Percentiles rank a stretch among this genome's conserved stretches.
Conservation (phyloP, 2,888 invertebrate genomes). For the Autographa gamma region DNA sequence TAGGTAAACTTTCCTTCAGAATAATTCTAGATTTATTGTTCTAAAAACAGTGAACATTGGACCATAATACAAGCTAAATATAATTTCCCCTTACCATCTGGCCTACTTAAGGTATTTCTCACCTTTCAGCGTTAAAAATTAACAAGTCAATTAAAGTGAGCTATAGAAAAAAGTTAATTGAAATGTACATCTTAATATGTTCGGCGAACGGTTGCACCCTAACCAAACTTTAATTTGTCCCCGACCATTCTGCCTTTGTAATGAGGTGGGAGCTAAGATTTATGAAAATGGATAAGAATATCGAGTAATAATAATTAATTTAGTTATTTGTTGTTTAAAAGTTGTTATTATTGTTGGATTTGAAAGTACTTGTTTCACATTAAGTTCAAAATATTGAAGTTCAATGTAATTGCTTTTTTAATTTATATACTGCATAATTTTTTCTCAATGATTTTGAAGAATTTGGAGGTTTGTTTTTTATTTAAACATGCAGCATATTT, state of each 20-base stretch:
- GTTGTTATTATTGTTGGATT: too few species aligned
- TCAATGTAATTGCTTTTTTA: too few species aligned
- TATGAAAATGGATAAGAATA: conserved; percentile 33
- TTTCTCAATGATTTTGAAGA: too few species aligned
- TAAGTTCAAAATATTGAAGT: neutral
- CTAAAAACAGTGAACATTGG: too few species aligned
- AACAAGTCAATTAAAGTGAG: conserved; percentile 33
- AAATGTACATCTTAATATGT: conserved; percentile 44
- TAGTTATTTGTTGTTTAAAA: too few species aligned
- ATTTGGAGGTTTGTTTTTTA: too few species aligned
- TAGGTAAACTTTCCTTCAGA: too few species aligned
- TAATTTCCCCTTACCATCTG: neutral
- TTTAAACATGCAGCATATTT: too few species aligned
- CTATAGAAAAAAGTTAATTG: conserved; percentile 35
- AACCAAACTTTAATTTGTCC: conserved; percentile 58
- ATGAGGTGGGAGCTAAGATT: conserved; percentile 27
- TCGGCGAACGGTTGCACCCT: conserved; percentile 35
- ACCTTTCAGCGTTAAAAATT: conserved; percentile 28
- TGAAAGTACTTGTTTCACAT: neutral
- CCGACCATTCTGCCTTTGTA: conserved; percentile 46
- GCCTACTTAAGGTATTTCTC: neutral
- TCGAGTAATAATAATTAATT: too few species aligned
- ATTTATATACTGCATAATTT: too few species aligned
- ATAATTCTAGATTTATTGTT: too few species aligned
- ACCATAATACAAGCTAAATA: too few species aligned